Base-by-base conservation (phyloP, 2,797 vertebrate species). In the Melanotaenia trifasciata region DNA sequence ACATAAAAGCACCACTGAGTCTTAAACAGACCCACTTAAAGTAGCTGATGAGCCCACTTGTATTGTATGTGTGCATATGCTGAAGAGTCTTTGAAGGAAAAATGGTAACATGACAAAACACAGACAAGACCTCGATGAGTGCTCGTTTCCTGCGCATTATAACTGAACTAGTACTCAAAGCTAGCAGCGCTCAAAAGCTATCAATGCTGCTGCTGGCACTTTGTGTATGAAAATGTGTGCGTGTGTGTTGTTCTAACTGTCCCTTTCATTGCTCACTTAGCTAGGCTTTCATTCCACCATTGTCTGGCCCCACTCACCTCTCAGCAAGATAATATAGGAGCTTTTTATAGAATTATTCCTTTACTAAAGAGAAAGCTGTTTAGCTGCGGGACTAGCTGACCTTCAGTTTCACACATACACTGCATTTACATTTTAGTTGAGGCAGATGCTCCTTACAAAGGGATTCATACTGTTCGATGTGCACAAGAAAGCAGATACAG, bases 261-360 rank as follows among this genome's bases (percentile, higher is more conserved):
- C 85, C 87, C 89, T 91, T 94, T 93, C 90, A 93, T 91, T 91
- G 87, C 89, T 91, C 90, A 92, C 88, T 93, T 93, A 93, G 84
- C 89, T 74, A 78, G 58, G 91, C 90, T 91, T 93, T 93, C 87
- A 93, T 93, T 91, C 84, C 84, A 80, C 84, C 87, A 89, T 86
- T 86, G 88, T 89, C 81, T 90, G 90, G 81, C 92, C 90, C 73
- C 78, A 33, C 73, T 93, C 93, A 93, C 93, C 91, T 91, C 85
- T 86, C 81, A 79, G 90, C 35, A 65, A 84, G 87, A 91, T 89
- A 92, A 91, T 92, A 92, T 90, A 88, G 84, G 86, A 83, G 87
- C 90, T 93, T 93, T 94, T 94, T 91, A 93, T 93, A 93, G 89
- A 93, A 93, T 93, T 89, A 93, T 89, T 91, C 83, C 80, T 90